These are phyloP conservation scores for Panthera uncia DNA, from an alignment of 2,113 vertebrate species.

Conservation along the genomic window DNA sequence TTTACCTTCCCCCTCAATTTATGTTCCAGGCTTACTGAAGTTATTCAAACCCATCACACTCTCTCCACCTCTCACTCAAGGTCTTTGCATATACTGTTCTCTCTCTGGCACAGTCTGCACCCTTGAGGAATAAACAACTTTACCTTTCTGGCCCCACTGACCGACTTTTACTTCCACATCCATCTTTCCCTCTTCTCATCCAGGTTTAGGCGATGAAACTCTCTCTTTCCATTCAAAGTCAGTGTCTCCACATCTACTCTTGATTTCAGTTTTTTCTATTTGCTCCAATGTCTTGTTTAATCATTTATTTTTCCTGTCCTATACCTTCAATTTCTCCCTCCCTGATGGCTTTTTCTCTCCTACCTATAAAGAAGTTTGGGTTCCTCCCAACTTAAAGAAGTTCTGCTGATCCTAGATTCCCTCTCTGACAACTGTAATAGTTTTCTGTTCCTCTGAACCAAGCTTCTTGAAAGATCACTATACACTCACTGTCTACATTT, in stretches of 20 bases:
- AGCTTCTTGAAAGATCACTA: not conserved
- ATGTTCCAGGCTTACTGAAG: not conserved
- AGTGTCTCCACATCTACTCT: not conserved
- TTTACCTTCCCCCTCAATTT: not conserved
- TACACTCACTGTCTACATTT: not conserved
- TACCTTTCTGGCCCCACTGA: not conserved
- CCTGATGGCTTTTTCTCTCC: not conserved
- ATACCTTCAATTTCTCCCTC: constrained; percentile 20
- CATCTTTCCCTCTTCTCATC: not conserved
- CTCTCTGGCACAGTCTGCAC: not conserved
- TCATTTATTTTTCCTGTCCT: not conserved
- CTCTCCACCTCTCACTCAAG: not conserved
- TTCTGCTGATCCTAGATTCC: not conserved
- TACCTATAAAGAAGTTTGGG: not conserved
- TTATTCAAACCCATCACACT: not conserved
- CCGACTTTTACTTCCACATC: not conserved
- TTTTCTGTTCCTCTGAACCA: not conserved
- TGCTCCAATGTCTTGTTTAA: not conserved
- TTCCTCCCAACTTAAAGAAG: not conserved
- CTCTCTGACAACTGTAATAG: not conserved
- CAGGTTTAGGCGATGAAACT: not conserved
- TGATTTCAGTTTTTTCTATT: constrained; percentile 25
- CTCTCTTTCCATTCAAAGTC: not conserved
- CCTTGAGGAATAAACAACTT: not conserved
- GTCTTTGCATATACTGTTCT: not conserved